Base-by-base conservation (phyloP, 2,797 vertebrate species). In the Catharus ustulatus region DNA sequence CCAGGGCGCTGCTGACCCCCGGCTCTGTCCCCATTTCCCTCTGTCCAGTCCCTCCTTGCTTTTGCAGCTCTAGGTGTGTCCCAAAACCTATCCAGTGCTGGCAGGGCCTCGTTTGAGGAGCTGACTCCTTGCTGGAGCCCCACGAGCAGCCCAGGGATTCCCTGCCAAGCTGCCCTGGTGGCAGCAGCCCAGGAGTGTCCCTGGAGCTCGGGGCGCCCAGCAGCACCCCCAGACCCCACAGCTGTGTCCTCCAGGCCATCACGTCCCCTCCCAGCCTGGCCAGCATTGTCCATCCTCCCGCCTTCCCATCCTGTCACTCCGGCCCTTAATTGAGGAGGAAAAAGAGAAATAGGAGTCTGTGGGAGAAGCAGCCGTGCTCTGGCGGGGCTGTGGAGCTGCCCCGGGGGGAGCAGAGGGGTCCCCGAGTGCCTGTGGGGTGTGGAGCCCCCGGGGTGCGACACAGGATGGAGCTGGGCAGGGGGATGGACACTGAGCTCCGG, bases 301-400 rank as follows among this genome's bases (percentile, higher is more conserved):
- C 91, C 87, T 94, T 90, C 49, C 94, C 89, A 79, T 91, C 48
- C 93, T 91, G 95, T 78, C 74, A 68, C 89, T 92, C 84, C 1
- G 3, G 78, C 89, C 84, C 78, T 94, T 94, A 92, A 96, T 69
- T 92, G 91, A 79, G 94, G 77, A 90, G 91, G 15, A 30, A 79
- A 90, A 93, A 63, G 72, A 75, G 74, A 87, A 89, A 87, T 82
- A 18, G 0, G 89, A 84, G 81, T 72, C 84, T 92, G 92, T 34
- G 85, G 85, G 92, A 82, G 75, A 78, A 63, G 82, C 87, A 26
- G 58, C 36, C 27, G 14, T 1, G 0, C 48, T 71, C 18, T 34
- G 85, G 32, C 21, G 0, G 68, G 68, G 76, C 59, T 58, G 80
- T 16, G 15, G 51, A 21, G 84, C 89, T 68, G 76, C 23, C 42